Base-by-base conservation (phyloP, 2,113 vertebrate genomes). In the Smithornis capensis region DNA sequence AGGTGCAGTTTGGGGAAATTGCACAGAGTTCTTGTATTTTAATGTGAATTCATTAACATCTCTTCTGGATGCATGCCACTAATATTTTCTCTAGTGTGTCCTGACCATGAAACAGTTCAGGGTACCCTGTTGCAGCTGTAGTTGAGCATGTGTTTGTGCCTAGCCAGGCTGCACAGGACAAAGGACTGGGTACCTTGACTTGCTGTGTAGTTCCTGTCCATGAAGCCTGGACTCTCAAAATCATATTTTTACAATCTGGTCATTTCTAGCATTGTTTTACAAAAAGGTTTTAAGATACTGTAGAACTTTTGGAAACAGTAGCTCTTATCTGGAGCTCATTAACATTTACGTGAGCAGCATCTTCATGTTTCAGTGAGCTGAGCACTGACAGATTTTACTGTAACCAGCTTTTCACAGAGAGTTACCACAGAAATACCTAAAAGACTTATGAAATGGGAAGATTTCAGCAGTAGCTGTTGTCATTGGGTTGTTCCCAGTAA, bases 141-240 rank as follows among this genome's bases (percentile, higher is more conserved):
- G 53, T 49, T 69, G 56, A 62, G 42, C 44, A n/a, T 57, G 6
- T 11, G 25, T 25, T 73, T 63, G 45, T 13, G 11, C 69, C 17
- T 44, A 24, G 8, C 17, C 24, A 40, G 31, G 24, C 19, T 83
- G 77, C 4, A 0, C n/a, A 35, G 24, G 0, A 1, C n/a, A 50
- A 44, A 35, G 16, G 14, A 5, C 29, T 3, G 2, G 11, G 33
- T 27, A 29, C 38, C 1, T 1, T 64, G 44, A 23, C 45, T 15
- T 6, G 6, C 35, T 49, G 16, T 16, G 8, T 59, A 21, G 44
- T 11, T 86, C 44, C n/a, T 12, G 1, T 50, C 18, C 21, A 15
- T 59, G 53, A 35, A 60, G 5, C 31, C 1, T 49, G 45, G 40
- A 19, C 79, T 90, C 33, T 38, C 37, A 57, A 69, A 88, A 37